These are phyloP conservation scores for Hyperoodon ampullatus DNA, from an alignment of 2,113 vertebrate genomes.

Conservation along the genomic window DNA sequence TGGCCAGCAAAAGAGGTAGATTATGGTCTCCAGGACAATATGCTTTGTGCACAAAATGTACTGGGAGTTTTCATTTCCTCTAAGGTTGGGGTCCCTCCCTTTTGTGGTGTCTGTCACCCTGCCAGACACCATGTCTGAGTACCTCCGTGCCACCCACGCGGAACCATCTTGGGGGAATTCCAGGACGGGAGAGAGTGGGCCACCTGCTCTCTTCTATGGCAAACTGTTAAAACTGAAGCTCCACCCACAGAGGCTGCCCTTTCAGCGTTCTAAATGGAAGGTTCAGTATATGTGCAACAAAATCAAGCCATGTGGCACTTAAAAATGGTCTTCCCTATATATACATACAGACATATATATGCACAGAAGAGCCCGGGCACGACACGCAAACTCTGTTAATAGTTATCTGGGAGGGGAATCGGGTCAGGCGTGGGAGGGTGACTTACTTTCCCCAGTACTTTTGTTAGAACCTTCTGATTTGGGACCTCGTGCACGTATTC, in stretches of 20 bases:
- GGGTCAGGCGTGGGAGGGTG: neutral
- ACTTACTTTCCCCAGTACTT: neutral
- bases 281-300: neutral
- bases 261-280: neutral
- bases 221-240: neutral
- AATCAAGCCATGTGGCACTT: neutral
- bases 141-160: neutral
- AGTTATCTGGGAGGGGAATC: neutral
- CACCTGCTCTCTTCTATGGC: neutral
- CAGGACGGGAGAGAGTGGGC: neutral
- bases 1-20: neutral
- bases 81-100: neutral
- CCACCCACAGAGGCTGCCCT: neutral
- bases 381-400: neutral
- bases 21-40: neutral
- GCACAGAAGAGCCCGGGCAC: neutral
- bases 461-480: neutral
- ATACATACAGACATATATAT: rapidly evolving
- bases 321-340: neutral
- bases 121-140: neutral
- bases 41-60: neutral
- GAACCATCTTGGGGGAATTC: neutral
- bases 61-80: neutral
- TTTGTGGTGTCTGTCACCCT: neutral
- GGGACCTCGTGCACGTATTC: neutral